phyloP scores from a whole-genome alignment of 2,113 vertebrate genomes.

The Phylloscopus whistleri region DNA sequence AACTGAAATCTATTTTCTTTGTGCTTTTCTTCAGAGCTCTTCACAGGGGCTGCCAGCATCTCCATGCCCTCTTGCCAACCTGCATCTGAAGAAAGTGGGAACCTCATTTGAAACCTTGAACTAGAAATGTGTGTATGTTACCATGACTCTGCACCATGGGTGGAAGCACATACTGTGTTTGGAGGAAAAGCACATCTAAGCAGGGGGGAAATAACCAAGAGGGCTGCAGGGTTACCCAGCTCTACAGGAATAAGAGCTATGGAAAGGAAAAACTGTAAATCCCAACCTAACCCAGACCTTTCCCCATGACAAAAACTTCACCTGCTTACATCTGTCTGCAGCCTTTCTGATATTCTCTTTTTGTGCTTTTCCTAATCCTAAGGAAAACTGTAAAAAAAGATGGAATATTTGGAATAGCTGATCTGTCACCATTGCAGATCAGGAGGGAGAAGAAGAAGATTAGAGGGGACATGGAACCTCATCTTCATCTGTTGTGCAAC shows the following conservation, averaged over 20 bases:
- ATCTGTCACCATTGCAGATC: background rate
- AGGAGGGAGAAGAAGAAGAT: background rate
- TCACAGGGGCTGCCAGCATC: background rate
- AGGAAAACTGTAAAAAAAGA: background rate
- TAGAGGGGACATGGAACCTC: rapidly evolving
- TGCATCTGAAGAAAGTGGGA: background rate
- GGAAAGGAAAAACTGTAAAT: background rate
- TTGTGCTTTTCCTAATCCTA: background rate
- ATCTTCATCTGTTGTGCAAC: background rate
- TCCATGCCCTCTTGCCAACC: rapidly evolving
- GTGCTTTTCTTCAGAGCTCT: background rate
- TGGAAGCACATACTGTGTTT: background rate
- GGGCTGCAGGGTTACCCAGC: background rate
- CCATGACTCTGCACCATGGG: background rate
- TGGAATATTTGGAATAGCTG: background rate
- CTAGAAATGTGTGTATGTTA: background rate
- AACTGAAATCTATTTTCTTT: background rate
- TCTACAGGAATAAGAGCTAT: background rate
- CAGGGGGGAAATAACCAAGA: background rate
- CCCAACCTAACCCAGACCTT: background rate
- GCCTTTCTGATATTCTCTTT: background rate
- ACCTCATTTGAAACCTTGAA: background rate
- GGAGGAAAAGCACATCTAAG: background rate
- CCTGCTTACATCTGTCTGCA: background rate
- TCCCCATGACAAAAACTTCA: background rate